Base-by-base conservation (phyloP, 1,140 invertebrate genomes). In the Hydropsyche tenuis region DNA sequence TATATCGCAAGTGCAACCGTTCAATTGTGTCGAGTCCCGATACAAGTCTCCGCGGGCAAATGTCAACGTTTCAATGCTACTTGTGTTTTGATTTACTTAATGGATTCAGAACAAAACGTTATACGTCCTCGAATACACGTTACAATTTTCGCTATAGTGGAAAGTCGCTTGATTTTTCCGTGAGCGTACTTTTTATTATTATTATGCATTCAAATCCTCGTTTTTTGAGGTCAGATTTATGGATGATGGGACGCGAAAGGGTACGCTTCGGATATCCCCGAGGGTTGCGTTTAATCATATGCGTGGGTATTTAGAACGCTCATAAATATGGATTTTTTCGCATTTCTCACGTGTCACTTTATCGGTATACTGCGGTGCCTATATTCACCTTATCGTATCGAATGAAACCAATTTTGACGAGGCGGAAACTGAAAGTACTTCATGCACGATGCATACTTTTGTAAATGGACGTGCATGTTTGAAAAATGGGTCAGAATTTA, bases 181-280 rank as follows among this genome's bases (percentile, higher is more conserved):
- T 22, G 53, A 3, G 11, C 12, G 63, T 5, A 65, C 4, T 42
- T 65, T 43, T 42, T 43, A 42, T 30, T 25, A 60, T 70, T 60
- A 45, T 37, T 25, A 70, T 9, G 23, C 43, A 70, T 70, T 70
- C 46, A 56, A 70, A 70, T 70, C 68, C 68, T 70, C 51, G 43
- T 70, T 70, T 60, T 70, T 43, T 70, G 68, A 70, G 68, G 68
- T 70, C 51, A 43, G 68, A 70, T 70, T 70, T 70, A 70, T 70
- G 51, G 46, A 53, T 43, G 68, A 51, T 27, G 65, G 65, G 23
- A 51, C 45, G 16, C 65, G 30, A 22, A 68, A 27, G 65, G 65
- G 65, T 68, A 65, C 23, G 42, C 51, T 30, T 60, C 68, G 12
- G 42, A 25, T 14, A 25, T 16, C 46, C 43, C 45, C 23, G 48